Evolutionary conservation across 2,888 invertebrate species (phyloP).

Genomic region (Dasypolia templi): DNA sequence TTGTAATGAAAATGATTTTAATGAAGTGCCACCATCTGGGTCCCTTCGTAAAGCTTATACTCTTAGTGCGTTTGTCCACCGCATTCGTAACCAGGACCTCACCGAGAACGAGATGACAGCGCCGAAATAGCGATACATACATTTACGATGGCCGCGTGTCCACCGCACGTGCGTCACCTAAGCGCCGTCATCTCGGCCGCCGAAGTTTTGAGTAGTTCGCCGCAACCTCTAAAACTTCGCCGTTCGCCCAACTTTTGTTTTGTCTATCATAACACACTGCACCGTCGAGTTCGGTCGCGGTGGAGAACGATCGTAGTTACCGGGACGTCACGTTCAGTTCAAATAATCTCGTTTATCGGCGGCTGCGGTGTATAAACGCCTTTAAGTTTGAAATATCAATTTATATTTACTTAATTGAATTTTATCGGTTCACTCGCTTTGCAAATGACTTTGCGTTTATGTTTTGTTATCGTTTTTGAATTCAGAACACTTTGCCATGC

Average conservation of each 20-base stretch:
- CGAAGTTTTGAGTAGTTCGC: background rate
- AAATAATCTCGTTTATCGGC: background rate
- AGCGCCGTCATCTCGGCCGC: background rate
- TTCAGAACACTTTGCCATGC: background rate
- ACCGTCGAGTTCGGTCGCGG: background rate
- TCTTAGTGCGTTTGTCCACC: background rate
- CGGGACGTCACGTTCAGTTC: background rate
- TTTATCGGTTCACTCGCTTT: slow-evolving; percentile 3
- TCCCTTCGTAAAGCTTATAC: background rate
- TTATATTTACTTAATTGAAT: slow-evolving; percentile 1
- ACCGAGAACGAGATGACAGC: background rate
- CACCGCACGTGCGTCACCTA: background rate
- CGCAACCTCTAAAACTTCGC: background rate
- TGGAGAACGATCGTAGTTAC: background rate
- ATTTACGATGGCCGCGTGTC: background rate
- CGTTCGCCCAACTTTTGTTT: background rate
- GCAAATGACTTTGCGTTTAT: background rate
- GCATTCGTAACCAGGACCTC: background rate
- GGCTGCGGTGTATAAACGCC: background rate
- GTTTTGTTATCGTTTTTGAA: background rate
- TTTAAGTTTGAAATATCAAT: slow-evolving; percentile 10
- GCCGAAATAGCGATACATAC: background rate
- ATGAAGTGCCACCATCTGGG: slow-evolving; percentile 4
- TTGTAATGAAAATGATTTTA: background rate
- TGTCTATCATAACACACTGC: background rate